phyloP scores from a whole-genome alignment of 2,888 invertebrate species.

The Uropetala carovei region DNA sequence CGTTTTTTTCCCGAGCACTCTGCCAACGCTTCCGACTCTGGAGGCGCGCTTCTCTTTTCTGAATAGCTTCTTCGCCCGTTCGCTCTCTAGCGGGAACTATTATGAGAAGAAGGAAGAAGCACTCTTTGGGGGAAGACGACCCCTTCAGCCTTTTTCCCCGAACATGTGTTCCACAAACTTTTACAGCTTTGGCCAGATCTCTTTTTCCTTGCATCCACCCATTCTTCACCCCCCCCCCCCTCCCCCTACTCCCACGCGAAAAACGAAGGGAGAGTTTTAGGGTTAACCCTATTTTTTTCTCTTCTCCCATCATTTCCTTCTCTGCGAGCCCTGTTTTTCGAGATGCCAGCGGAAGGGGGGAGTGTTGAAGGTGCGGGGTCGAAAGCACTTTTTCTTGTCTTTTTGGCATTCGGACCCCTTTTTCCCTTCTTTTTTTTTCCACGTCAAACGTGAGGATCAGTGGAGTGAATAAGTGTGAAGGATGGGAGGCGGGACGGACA shows the following conservation, averaged over 20 bases:
- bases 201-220: neutral
- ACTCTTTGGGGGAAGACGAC: conserved; percentile 20
- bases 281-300: neutral
- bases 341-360: neutral
- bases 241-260: neutral
- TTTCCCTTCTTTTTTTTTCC: neutral
- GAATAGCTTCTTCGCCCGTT: neutral
- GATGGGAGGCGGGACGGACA: neutral
- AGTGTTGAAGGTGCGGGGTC: no score
- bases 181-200: conserved; percentile 2
- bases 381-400: neutral
- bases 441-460: neutral
- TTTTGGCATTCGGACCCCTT: neutral
- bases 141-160: neutral
- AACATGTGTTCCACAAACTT: conserved; percentile 62
- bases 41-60: neutral
- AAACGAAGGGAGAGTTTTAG: neutral
- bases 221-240: neutral
- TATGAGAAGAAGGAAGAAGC: neutral
- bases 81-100: neutral
- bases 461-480: conserved; percentile 1
- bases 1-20: neutral
- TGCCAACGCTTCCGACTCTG: conserved; percentile 10
- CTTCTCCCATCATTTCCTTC: neutral
- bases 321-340: neutral